Evolutionary conservation across 2,888 invertebrate species (phyloP), one percentile per base, ranked within the genome.

Genomic region (Brachyopa scutellaris): DNA sequence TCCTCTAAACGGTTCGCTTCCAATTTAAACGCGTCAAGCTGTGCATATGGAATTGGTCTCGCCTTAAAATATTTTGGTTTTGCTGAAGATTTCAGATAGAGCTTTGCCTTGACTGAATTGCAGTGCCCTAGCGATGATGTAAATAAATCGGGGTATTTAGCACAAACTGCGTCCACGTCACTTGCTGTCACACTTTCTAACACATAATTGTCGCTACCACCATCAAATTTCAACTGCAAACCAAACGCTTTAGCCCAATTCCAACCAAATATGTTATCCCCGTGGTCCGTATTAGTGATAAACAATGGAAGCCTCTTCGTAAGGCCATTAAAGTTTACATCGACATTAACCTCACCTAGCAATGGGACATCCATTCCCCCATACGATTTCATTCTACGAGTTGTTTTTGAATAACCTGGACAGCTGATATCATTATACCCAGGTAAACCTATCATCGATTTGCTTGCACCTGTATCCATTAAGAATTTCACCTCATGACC

Each of bases 21-120:
- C 73, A 19, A 53, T 62, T 72, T 82, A 40, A 61, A 84, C 53
- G 26, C 78, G 19, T 17, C 72, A 36, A 59, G 17, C 15, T 78
- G 66, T 17, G 86, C 85, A n/a, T n/a, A n/a, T n/a, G n/a, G n/a
- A n/a, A 42, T 64, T 7, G 78, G 79, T 45, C 87, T 82, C 7
- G 85, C 85, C 57, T 82, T 78, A 36, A 85, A 59, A 72, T 66
- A 76, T 47, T 78, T 78, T 38, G 86, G 85, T 13, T 40, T 36
- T 9, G 85, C 42, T 57, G 80, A 40, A 8, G 78, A n/a, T 62
- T 85, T 85, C 29, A 86, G 49, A 42, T 64, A 51, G 19, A 86
- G 40, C 59, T 73, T 84, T 9, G 85, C 77, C 42, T 72, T 64
- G 11, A 76, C 62, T 17, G 47, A n/a, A 21, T 73, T 76, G 19